Evolutionary conservation across 2,797 vertebrate species (phyloP), one percentile per base, ranked within the genome.

Genomic region (Epinephelus awoara): DNA sequence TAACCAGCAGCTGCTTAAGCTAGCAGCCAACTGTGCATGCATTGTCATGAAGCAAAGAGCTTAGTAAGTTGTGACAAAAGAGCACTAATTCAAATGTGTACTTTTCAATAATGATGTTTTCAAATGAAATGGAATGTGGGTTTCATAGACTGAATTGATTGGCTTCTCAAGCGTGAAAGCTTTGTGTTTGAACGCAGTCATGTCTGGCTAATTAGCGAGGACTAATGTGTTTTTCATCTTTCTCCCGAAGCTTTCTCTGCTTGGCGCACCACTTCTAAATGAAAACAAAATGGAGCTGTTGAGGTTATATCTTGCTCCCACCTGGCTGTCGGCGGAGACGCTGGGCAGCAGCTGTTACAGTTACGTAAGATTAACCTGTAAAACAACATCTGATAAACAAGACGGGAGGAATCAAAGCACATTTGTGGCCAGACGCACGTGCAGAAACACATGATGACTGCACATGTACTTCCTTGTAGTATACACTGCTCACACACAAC

Each of bases 71-170:
- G 79, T 81, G 73, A 86, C 85, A 86, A 88, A 90, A 78, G 52
- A 71, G 65, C 75, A 56, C 75, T 90, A 85, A 92, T 92, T 89
- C 72, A 77, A 88, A 91, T 72, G 62, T 71, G 59, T 75, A 42
- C 80, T 84, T 84, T 84, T 77, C 64, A 56, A 74, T 78, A 87
- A 79, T 88, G 67, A 81, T 68, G 69, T 80, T 59, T 74, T 72
- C 50, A 66, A 85, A 84, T 86, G 1, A 77, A 84, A 81, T 44
- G 15, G 9, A 77, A 75, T 68, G 62, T 61, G 77, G 61, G 49
- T 71, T 78, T 82, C 72, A 77, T 64, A 67, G 62, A 72, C 50
- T 21, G 62, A 75, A 74, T 72, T 79, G 80, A 87, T 88, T 85
- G 0, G 19, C 55, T 73, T 69, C 61, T 73, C 42, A 9, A 68